Percentiles rank a stretch among this genome's conserved stretches.
Evolutionary conservation across 35 echinoderm and acorn worm species (phyloP).

Genomic region (Strongylocentrotus purpuratus): DNA sequence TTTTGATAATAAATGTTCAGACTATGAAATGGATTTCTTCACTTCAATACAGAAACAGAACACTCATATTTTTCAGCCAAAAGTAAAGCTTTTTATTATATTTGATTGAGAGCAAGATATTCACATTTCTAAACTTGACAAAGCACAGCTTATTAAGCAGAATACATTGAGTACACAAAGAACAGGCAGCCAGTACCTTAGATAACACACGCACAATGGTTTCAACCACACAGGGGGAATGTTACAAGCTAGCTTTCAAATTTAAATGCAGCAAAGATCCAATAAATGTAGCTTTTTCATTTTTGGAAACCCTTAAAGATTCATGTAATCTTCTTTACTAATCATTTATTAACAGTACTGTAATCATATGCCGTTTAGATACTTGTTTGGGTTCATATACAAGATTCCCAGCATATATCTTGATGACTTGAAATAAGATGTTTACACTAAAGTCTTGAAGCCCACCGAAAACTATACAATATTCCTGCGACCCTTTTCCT

Average conservation of each 20-base stretch:
- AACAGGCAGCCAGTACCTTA: background rate
- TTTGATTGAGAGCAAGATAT: background rate
- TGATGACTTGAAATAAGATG: background rate
- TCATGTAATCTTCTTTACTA: background rate
- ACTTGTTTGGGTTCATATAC: background rate
- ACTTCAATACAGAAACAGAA: background rate
- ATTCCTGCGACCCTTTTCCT: too few relatives aligned
- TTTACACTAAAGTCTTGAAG: background rate
- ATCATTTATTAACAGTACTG: background rate
- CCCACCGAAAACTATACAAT: background rate
- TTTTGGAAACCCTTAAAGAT: background rate
- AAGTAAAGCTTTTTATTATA: background rate
- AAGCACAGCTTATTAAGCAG: background rate
- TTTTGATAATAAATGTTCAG: too few relatives aligned
- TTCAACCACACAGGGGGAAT: background rate
- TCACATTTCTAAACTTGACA: slow-evolving; percentile 4
- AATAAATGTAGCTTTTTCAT: background rate
- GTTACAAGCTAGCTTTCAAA: background rate
- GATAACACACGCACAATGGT: background rate
- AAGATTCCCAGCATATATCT: background rate
- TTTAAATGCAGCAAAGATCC: background rate
- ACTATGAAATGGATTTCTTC: too few relatives aligned
- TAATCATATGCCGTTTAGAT: background rate
- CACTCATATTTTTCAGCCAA: background rate
- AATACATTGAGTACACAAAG: background rate